Evolutionary conservation across 2,113 vertebrate genomes (phyloP).

Genomic region (Charina bottae): DNA sequence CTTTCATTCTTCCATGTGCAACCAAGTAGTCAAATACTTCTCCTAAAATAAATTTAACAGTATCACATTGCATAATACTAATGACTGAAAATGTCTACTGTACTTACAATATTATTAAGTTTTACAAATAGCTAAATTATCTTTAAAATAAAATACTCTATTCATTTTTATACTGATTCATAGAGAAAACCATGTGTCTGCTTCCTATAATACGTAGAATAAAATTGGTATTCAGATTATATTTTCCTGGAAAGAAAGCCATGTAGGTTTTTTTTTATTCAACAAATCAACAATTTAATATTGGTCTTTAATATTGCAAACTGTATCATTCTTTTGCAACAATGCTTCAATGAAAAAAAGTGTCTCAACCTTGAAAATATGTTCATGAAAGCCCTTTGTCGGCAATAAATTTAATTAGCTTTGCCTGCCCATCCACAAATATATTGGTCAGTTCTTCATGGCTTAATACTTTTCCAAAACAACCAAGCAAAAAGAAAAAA

Average conservation of each 20-base stretch:
- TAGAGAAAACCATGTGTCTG: background rate
- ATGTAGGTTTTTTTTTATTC: background rate
- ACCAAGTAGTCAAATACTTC: slow-evolving; percentile 93
- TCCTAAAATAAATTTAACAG: slow-evolving; percentile 70
- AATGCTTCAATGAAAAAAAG: background rate
- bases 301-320: background rate
- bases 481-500: background rate
- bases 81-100: background rate
- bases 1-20: slow-evolving; percentile 92
- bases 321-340: background rate
- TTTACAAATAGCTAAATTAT: background rate
- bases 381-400: background rate
- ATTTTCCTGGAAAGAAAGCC: background rate
- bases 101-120: background rate
- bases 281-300: background rate
- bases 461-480: background rate
- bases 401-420: background rate
- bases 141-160: background rate
- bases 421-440: background rate
- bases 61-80: slow-evolving; percentile 12
- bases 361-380: background rate
- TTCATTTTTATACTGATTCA: background rate
- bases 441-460: background rate
- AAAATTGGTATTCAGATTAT: background rate
- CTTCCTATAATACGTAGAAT: background rate